Evolutionary conservation across 2,113 vertebrate genomes (phyloP).

Genomic region (Macquaria australasica): DNA sequence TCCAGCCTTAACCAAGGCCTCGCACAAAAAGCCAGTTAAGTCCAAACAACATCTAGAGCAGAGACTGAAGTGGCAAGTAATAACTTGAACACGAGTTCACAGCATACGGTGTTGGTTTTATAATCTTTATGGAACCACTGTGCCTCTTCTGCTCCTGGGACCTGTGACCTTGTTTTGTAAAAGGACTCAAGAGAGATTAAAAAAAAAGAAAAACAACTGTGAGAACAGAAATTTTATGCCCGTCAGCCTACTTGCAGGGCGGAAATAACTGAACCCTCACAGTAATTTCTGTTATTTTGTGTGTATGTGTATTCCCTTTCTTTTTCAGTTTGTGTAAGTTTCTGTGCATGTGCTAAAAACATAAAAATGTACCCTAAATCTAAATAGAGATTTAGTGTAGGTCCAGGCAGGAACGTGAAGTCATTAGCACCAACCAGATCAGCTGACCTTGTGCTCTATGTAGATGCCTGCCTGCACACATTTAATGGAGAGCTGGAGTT

Average conservation of each 20-base stretch:
- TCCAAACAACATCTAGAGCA: slow-evolving; percentile 37
- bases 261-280: neutral
- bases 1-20: slow-evolving; percentile 30
- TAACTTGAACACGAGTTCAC: slow-evolving; percentile 37
- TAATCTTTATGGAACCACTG: slow-evolving; percentile 41
- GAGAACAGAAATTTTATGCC: neutral
- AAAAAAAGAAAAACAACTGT: neutral
- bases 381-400: neutral
- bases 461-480: neutral
- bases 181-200: slow-evolving; percentile 17
- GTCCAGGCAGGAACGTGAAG: neutral
- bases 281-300: neutral
- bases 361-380: neutral
- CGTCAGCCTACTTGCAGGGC: slow-evolving; percentile 1
- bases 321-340: neutral
- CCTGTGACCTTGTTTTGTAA: slow-evolving; percentile 27
- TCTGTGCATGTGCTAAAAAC: neutral
- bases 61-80: slow-evolving; percentile 50
- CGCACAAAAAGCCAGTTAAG: slow-evolving; percentile 46
- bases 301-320: neutral
- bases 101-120: slow-evolving; percentile 19
- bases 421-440: neutral
- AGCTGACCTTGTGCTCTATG: neutral
- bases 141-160: slow-evolving; percentile 17
- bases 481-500: neutral